A percentile compares a stretch with the other conserved stretches of the same genome.
Conservation (phyloP, 2,113 vertebrate species). For the Tringa solitaria region DNA sequence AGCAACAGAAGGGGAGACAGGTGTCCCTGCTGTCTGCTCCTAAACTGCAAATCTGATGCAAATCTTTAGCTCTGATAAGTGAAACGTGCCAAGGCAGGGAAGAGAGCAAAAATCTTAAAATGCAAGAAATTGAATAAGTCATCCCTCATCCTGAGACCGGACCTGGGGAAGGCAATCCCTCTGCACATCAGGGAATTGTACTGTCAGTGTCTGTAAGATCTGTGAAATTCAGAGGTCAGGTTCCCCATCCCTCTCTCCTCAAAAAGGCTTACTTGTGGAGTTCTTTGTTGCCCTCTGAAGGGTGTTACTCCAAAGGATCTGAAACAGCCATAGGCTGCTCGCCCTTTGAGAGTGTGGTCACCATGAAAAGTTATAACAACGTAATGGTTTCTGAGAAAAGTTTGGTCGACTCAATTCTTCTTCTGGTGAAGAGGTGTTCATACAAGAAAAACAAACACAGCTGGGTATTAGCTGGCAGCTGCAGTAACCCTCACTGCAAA, state of each 20-base stretch:
- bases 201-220: not conserved
- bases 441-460: not conserved
- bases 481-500: not conserved
- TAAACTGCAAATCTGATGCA: conserved; percentile 38
- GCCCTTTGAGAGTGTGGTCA: not conserved
- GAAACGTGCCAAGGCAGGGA: conserved; percentile 29
- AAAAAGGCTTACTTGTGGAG: not conserved
- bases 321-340: not conserved
- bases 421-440: not conserved
- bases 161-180: not conserved
- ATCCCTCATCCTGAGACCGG: not conserved
- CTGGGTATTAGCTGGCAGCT: not conserved
- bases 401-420: not conserved
- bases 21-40: conserved; percentile 47
- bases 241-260: not conserved
- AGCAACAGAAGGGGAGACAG: conserved; percentile 32
- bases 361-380: not conserved
- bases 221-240: not conserved
- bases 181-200: not conserved
- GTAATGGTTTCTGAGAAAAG: not conserved
- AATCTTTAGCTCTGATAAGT: not conserved
- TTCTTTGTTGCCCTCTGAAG: not conserved
- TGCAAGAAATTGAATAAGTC: not conserved
- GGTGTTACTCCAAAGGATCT: not conserved
- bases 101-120: conserved; percentile 1